Conservation (phyloP, 2,113 vertebrate genomes). For the Zosterops borbonicus region DNA sequence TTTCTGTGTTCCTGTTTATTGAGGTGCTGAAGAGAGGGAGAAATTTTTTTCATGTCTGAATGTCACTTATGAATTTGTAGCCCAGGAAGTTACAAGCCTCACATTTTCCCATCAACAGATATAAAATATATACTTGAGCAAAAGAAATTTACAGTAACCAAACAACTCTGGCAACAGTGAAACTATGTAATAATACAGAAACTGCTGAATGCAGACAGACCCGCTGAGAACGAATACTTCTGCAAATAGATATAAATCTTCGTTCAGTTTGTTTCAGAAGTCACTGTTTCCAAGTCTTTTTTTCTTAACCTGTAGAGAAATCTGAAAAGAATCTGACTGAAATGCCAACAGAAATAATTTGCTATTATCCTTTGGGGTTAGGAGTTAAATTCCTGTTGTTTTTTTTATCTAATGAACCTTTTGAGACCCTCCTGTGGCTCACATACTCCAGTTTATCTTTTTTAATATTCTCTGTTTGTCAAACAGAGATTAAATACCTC, state of each 20-base stretch:
- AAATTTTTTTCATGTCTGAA: background rate
- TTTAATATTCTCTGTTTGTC: constrained; percentile 22
- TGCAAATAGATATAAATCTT: background rate
- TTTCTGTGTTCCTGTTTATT: background rate
- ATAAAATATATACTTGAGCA: background rate
- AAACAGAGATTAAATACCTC: background rate
- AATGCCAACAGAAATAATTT: background rate
- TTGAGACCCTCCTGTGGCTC: background rate
- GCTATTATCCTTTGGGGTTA: background rate
- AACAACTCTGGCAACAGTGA: background rate
- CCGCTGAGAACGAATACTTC: background rate
- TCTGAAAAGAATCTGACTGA: background rate
- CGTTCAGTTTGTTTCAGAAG: background rate
- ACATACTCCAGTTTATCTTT: background rate
- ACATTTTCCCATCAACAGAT: background rate
- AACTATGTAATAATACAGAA: background rate
- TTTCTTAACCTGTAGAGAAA: background rate
- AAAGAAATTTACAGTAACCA: background rate
- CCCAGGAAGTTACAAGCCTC: background rate
- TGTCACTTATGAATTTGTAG: constrained; percentile 1
- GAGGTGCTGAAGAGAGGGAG: background rate
- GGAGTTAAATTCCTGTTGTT: background rate
- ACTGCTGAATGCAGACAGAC: background rate
- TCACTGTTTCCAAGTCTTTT: background rate
- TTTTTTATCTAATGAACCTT: background rate